phyloP scores from a whole-genome alignment of 2,797 vertebrate species.

The Tarsius wallacei region DNA sequence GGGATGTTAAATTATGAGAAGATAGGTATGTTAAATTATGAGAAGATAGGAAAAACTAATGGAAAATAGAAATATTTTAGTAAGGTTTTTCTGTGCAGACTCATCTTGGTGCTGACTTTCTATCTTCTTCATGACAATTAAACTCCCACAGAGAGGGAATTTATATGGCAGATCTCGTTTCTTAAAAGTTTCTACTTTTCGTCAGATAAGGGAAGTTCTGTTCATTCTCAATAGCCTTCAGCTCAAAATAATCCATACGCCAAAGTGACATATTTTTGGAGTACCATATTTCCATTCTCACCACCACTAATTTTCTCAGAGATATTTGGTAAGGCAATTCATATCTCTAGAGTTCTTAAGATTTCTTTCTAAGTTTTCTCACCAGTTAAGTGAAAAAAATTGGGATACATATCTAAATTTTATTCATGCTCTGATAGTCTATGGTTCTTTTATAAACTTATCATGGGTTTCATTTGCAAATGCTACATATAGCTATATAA shows the following conservation, averaged over 20 bases:
- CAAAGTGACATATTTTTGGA: background rate
- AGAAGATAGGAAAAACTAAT: background rate
- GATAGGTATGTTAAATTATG: background rate
- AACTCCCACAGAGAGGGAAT: background rate
- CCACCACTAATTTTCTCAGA: background rate
- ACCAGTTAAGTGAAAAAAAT: background rate
- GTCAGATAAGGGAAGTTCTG: background rate
- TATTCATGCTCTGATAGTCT: background rate
- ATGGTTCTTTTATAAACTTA: background rate
- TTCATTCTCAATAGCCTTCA: background rate
- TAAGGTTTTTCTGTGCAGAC: background rate
- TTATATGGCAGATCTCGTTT: background rate
- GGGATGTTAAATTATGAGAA: background rate
- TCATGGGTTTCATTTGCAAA: background rate
- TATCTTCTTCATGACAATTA: background rate
- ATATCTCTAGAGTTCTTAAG: background rate
- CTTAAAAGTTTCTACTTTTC: conserved; percentile 3
- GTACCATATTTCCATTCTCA: background rate
- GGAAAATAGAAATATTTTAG: background rate
- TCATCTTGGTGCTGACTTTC: background rate
- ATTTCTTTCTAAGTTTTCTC: background rate
- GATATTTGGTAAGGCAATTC: background rate
- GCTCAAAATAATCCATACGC: background rate
- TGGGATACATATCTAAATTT: background rate
- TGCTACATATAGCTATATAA: background rate